A percentile compares a stretch with the other conserved stretches of the same genome.
phyloP scores from a whole-genome alignment of 2,797 vertebrate species.

The Xyrichtys novacula region DNA sequence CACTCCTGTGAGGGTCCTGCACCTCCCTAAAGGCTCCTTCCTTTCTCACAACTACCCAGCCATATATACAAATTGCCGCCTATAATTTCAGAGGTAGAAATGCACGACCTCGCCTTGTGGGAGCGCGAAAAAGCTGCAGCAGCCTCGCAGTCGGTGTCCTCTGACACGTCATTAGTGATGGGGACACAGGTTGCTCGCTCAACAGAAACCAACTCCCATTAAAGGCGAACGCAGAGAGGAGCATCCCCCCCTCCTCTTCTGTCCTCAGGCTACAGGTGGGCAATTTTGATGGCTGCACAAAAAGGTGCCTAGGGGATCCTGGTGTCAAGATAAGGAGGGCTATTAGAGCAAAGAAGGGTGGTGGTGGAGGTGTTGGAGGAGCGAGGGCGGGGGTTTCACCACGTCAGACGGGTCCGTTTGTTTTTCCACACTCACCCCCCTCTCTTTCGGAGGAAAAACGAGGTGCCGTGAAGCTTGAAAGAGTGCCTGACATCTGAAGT shows the following conservation, averaged over 20 bases:
- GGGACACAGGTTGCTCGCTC: slow-evolving; percentile 75
- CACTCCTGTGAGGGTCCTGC: slow-evolving; percentile 33
- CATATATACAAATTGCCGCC: slow-evolving; percentile 56
- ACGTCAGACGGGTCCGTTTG: slow-evolving; percentile 64
- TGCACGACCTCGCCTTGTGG: slow-evolving; percentile 22
- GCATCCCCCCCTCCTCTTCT: slow-evolving; percentile 12
- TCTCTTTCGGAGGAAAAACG: slow-evolving; percentile 69
- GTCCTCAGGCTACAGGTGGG: slow-evolving; percentile 82
- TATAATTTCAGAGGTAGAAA: slow-evolving; percentile 53
- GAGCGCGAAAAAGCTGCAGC: background rate
- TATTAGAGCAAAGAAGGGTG: slow-evolving; percentile 68
- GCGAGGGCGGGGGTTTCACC: background rate
- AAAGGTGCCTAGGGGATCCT: slow-evolving; percentile 72
- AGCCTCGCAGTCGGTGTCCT: slow-evolving; percentile 55
- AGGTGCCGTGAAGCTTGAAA: slow-evolving; percentile 85
- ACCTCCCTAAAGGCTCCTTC: slow-evolving; percentile 49
- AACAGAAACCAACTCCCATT: slow-evolving; percentile 77
- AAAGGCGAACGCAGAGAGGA: slow-evolving; percentile 46
- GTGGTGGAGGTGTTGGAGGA: slow-evolving; percentile 35
- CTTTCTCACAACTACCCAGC: slow-evolving; percentile 44
- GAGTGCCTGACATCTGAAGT: slow-evolving; percentile 81
- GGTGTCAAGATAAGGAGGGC: slow-evolving; percentile 72
- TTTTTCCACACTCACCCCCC: slow-evolving; percentile 55
- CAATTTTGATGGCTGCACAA: slow-evolving; percentile 76
- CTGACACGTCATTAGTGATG: slow-evolving; percentile 75